A percentile compares a stretch with the other conserved stretches of the same genome.
These are phyloP conservation scores for Cyprinodon brontotheroides DNA, from an alignment of 2,113 vertebrate species.

Conservation along the genomic window DNA sequence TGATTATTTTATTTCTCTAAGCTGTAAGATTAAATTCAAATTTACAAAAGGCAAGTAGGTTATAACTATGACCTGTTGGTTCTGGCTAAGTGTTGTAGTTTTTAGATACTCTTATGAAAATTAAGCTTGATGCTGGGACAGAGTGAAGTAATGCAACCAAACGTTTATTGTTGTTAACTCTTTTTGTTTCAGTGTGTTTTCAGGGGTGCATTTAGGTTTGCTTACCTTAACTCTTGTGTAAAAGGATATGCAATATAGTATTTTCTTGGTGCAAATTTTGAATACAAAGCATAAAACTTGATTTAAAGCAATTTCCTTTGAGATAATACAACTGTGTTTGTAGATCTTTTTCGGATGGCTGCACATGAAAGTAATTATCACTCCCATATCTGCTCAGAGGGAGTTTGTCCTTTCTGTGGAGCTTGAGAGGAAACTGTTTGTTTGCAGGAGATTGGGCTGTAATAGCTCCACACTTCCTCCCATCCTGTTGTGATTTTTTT, in stretches of 20 bases:
- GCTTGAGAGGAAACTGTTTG: conserved; percentile 43
- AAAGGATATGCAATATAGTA: background rate
- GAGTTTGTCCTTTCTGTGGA: conserved; percentile 30
- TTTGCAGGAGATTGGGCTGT: conserved; percentile 29
- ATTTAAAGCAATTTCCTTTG: conserved; percentile 7
- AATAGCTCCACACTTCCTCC: conserved; percentile 47
- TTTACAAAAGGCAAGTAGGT: no score
- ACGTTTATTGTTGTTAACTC: conserved; percentile 1
- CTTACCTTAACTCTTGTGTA: background rate
- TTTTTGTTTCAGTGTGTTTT: conserved; percentile 2
- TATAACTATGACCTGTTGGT: no score
- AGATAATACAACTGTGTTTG: background rate
- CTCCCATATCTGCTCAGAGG: background rate
- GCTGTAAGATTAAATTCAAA: no score
- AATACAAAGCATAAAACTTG: conserved; percentile 7
- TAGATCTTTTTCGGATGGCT: background rate
- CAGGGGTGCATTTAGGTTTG: conserved; percentile 3
- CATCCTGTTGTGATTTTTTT: conserved; percentile 54
- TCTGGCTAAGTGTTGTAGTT: no score
- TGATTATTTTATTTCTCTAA: no score
- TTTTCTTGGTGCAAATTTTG: background rate
- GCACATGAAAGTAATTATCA: conserved; percentile 39
- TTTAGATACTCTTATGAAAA: conserved; percentile 30
- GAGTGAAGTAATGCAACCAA: conserved; percentile 31
- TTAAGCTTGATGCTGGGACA: conserved; percentile 41